Conservation (phyloP, 23 tunicate species). For the Phallusia fumigata region DNA sequence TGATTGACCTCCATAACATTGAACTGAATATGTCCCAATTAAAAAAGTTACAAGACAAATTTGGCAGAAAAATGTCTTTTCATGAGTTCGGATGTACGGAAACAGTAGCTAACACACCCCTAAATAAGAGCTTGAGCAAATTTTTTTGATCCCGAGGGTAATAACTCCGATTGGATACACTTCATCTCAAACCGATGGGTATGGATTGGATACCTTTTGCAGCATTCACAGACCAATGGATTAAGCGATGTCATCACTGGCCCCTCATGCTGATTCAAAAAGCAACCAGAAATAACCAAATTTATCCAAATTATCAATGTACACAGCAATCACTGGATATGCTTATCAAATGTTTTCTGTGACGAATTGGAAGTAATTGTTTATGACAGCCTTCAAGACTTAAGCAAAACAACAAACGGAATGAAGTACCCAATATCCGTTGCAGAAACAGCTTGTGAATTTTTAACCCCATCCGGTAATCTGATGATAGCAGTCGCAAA, state of each 20-base stretch:
- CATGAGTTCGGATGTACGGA: neutral
- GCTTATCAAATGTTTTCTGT: neutral
- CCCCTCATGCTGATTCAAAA: neutral
- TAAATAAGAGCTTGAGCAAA: neutral
- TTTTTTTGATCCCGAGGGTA: too few species aligned
- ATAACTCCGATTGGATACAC: neutral
- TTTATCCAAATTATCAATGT: too few species aligned
- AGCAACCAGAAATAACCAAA: neutral
- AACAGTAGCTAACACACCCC: neutral
- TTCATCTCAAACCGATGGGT: neutral
- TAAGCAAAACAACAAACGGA: too few species aligned
- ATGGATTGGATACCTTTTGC: neutral
- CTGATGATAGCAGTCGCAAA: neutral
- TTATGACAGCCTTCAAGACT: too few species aligned
- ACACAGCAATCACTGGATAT: conserved; percentile 2
- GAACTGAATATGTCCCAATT: neutral
- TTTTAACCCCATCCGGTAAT: too few species aligned
- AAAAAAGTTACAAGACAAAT: too few species aligned
- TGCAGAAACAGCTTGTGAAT: too few species aligned
- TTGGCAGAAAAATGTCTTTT: too few species aligned
- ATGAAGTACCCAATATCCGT: too few species aligned
- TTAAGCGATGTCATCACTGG: neutral
- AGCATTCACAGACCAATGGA: too few species aligned
- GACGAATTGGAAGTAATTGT: too few species aligned
- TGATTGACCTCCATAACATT: neutral